A percentile compares a stretch with the other conserved stretches of the same genome.
Evolutionary conservation across 2,113 vertebrate genomes (phyloP).

Genomic region (Barnardius zonarius): DNA sequence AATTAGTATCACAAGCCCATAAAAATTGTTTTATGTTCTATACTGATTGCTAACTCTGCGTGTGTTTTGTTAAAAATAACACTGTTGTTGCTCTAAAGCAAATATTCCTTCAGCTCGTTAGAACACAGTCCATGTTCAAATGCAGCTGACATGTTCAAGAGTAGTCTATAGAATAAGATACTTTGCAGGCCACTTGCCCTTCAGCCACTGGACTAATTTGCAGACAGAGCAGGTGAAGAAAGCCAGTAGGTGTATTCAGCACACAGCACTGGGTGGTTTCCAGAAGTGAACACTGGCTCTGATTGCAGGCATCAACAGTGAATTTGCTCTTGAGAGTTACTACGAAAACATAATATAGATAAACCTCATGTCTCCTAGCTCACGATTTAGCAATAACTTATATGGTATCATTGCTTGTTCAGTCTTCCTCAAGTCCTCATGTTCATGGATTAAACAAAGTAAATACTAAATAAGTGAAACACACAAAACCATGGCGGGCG

Average conservation of each 20-base stretch:
- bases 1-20: background rate
- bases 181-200: background rate
- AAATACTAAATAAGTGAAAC: background rate
- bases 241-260: background rate
- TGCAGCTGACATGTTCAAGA: background rate
- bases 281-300: background rate
- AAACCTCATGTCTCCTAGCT: background rate
- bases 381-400: background rate
- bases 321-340: background rate
- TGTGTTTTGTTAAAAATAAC: background rate
- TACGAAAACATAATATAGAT: background rate
- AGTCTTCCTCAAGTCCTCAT: background rate
- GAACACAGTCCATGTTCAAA: too few species aligned
- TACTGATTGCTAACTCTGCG: background rate
- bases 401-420: background rate
- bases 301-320: background rate
- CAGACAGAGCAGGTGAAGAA: background rate
- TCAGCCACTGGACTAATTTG: background rate
- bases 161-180: background rate
- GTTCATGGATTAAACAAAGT: background rate
- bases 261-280: background rate
- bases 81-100: background rate
- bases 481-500: rapidly evolving
- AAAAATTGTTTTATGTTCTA: background rate
- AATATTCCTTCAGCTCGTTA: background rate